Evolutionary conservation across 1,140 invertebrate species (phyloP), one percentile per base, ranked within the genome.

Genomic region (Cylas formicarius): DNA sequence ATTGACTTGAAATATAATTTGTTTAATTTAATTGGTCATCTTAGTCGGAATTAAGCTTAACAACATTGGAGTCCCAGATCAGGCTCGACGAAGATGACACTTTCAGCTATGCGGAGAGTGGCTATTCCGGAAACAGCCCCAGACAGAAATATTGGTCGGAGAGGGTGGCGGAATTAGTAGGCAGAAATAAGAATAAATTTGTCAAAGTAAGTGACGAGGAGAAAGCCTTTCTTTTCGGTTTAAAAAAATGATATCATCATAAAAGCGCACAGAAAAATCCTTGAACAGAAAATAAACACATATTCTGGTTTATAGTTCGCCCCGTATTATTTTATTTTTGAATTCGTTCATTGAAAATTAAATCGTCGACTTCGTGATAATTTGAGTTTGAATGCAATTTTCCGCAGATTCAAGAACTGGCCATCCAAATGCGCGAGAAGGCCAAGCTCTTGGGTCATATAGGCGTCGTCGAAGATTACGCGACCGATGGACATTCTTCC

Each of bases 391-490:
- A 26, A 29, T 10, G 7, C 28, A 9, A 39, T 40, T 48, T 31
- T 35, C n/a, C n/a, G 26, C 14, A 53, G 52, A 43, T 55, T 33
- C 44, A 55, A 33, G 33, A 28, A 3, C 24, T 55, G 20, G 44
- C 48, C 2, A 26, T 17, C 2, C 36, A 43, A 47, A 36, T 55
- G 35, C 44, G 50, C 37, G 44, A 55, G 28, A 55, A 55, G 18
- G 45, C 48, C 5, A 23, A 39, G 28, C 33, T 47, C 13, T 26
- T 55, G 13, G 39, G 44, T 5, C 50, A 45, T 28, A 50, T 52
- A 9, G 37, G 20, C 13, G 26, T 17, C 2, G 8, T 23, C 21
- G 17, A 26, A n/a, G 29, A 31, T 4, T 45, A 46, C 17, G 22
- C 27, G 3, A 43, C 28, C n/a, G 48, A 45, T 13, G 47, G 40